phyloP scores from a whole-genome alignment of 2,113 vertebrate species.

The Peucedramus taeniatus region DNA sequence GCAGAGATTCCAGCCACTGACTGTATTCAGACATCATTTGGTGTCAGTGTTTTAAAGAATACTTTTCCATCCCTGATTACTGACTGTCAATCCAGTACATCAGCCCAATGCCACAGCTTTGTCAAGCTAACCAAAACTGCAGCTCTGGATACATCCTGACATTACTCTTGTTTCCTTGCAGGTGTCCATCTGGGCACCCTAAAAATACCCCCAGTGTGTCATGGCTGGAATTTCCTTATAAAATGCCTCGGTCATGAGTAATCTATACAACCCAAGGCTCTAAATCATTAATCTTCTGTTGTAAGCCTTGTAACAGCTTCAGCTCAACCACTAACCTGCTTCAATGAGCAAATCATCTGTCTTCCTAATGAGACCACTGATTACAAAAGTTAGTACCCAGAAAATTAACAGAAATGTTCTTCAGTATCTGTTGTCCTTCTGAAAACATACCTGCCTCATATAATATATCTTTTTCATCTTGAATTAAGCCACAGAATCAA shows the following conservation, averaged over 20 bases:
- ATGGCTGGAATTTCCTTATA: constrained; percentile 31
- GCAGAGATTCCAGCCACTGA: neutral
- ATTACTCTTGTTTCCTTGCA: neutral
- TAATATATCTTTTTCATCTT: neutral
- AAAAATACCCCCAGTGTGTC: constrained; percentile 28
- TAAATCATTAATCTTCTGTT: neutral
- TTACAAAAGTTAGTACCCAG: neutral
- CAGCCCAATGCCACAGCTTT: neutral
- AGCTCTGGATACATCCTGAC: neutral
- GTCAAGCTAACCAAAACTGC: neutral
- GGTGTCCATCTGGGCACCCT: neutral
- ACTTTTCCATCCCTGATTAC: neutral
- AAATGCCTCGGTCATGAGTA: neutral
- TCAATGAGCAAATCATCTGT: constrained; percentile 28
- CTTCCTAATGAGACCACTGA: constrained; percentile 18
- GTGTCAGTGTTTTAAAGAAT: neutral
- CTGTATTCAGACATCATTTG: neutral
- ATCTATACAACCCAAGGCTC: neutral
- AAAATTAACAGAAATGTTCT: constrained; percentile 16
- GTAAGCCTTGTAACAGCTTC: constrained; percentile 29
- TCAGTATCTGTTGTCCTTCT: neutral
- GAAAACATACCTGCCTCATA: neutral
- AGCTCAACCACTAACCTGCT: neutral
- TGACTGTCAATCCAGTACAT: neutral
- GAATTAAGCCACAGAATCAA: neutral